These are phyloP conservation scores for Xestia ashworthii DNA, from an alignment of 2,888 invertebrate genomes.

Conservation along the genomic window DNA sequence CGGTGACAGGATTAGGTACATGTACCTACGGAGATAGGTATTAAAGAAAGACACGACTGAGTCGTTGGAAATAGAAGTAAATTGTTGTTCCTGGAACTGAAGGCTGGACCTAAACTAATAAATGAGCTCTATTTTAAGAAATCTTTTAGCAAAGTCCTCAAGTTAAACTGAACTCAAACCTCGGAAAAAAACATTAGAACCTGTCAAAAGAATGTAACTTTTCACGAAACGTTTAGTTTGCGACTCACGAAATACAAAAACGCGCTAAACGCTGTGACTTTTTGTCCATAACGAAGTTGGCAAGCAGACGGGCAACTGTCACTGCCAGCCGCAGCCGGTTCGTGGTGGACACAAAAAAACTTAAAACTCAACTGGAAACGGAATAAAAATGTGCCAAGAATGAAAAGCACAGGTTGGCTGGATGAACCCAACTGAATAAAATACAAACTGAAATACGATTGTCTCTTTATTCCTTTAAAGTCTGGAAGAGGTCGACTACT, in stretches of 20 bases:
- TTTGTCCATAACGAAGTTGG: slow-evolving; percentile 65
- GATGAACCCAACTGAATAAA: slow-evolving; percentile 55
- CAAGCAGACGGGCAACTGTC: slow-evolving; percentile 66
- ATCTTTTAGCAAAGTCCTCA: slow-evolving; percentile 8
- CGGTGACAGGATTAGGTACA: slow-evolving; percentile 53
- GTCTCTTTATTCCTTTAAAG: slow-evolving; percentile 17
- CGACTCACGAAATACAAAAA: slow-evolving; percentile 62
- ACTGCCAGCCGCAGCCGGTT: slow-evolving; percentile 60
- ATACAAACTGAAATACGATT: slow-evolving; percentile 48
- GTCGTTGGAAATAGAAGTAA: slow-evolving; percentile 38
- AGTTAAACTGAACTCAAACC: slow-evolving; percentile 26
- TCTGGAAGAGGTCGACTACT: slow-evolving; percentile 16
- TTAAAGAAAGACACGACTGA: slow-evolving; percentile 41
- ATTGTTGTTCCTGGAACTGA: slow-evolving; percentile 28
- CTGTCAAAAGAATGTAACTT: slow-evolving; percentile 40
- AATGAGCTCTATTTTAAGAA: neutral
- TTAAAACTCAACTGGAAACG: slow-evolving; percentile 45
- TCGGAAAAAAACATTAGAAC: slow-evolving; percentile 20
- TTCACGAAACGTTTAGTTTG: slow-evolving; percentile 59
- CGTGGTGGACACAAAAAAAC: slow-evolving; percentile 61
- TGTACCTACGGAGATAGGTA: slow-evolving; percentile 50
- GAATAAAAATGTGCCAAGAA: slow-evolving; percentile 65
- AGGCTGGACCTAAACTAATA: too few species aligned
- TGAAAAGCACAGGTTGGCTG: slow-evolving; percentile 59
- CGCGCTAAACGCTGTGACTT: slow-evolving; percentile 58